Evolutionary conservation across 2,797 vertebrate species (phyloP).

Genomic region (Tamandua tetradactyla): DNA sequence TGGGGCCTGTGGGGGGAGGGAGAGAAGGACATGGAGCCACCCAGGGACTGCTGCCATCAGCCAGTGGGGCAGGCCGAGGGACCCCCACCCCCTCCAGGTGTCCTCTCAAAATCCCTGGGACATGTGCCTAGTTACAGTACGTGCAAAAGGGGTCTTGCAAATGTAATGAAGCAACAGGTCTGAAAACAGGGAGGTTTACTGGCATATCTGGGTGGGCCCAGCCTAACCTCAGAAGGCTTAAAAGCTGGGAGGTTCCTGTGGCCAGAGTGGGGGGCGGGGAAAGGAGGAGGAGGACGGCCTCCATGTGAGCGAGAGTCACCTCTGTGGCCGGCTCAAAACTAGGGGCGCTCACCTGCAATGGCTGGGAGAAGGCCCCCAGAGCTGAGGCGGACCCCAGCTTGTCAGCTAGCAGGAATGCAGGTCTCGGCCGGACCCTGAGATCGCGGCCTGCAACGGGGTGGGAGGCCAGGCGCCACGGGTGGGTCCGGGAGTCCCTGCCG

Average conservation of each 20-base stretch:
- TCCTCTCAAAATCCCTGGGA: not conserved
- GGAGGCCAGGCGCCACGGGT: no score
- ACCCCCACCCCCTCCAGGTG: no score
- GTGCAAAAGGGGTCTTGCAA: not conserved
- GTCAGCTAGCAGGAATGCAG: no score
- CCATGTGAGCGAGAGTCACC: no score
- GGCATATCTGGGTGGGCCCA: not conserved
- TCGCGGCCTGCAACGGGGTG: no score
- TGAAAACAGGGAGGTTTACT: not conserved
- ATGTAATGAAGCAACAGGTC: not conserved
- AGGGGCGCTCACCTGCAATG: not conserved
- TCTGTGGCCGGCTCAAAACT: no score
- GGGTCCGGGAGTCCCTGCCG: no score
- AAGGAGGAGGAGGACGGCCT: not conserved
- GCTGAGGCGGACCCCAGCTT: not conserved
- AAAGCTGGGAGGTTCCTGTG: not conserved
- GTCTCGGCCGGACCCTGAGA: no score
- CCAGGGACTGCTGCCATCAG: no score
- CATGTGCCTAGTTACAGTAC: not conserved
- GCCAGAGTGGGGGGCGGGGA: not conserved
- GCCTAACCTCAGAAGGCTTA: not conserved
- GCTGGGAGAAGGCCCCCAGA: not conserved
- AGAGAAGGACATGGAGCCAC: no score
- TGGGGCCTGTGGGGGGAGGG: no score
- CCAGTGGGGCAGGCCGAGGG: not conserved